phyloP scores from a whole-genome alignment of 2,888 invertebrate genomes.

The Lithophane socia region DNA sequence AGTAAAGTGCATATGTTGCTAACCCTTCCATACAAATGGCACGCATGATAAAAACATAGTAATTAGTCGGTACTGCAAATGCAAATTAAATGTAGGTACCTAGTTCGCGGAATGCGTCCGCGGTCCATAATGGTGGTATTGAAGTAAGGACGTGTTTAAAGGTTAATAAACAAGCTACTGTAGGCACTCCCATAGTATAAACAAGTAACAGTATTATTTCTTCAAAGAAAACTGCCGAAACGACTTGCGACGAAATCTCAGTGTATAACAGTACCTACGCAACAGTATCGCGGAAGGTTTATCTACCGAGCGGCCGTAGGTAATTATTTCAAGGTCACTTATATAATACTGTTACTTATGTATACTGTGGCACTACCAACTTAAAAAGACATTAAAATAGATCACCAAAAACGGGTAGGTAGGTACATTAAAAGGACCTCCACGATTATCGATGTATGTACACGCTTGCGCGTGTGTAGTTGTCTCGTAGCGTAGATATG shows the following conservation, averaged over 20 bases:
- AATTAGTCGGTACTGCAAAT: slow-evolving; percentile 49
- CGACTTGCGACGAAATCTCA: too few species aligned
- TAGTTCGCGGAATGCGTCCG: slow-evolving; percentile 15
- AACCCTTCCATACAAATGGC: slow-evolving; percentile 33
- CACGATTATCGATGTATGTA: too few species aligned
- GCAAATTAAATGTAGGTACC: slow-evolving; percentile 50
- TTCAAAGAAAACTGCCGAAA: too few species aligned
- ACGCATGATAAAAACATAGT: slow-evolving; percentile 48
- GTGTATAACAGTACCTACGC: too few species aligned
- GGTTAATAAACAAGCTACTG: slow-evolving; percentile 27
- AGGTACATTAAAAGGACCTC: too few species aligned
- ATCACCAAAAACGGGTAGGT: too few species aligned
- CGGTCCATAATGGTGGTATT: slow-evolving; percentile 20
- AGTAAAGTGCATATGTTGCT: background rate
- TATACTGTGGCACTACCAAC: background rate
- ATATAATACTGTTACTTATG: too few species aligned
- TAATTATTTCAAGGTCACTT: too few species aligned
- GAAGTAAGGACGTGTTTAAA: slow-evolving; percentile 31
- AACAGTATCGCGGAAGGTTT: too few species aligned
- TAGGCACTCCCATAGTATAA: background rate
- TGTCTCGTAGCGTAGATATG: too few species aligned
- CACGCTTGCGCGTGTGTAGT: background rate
- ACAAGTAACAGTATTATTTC: too few species aligned
- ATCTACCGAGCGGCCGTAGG: too few species aligned
- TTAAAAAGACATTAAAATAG: background rate